Base-by-base conservation (phyloP, 1,140 invertebrate species). In the Schlechtendalia chinensis region DNA sequence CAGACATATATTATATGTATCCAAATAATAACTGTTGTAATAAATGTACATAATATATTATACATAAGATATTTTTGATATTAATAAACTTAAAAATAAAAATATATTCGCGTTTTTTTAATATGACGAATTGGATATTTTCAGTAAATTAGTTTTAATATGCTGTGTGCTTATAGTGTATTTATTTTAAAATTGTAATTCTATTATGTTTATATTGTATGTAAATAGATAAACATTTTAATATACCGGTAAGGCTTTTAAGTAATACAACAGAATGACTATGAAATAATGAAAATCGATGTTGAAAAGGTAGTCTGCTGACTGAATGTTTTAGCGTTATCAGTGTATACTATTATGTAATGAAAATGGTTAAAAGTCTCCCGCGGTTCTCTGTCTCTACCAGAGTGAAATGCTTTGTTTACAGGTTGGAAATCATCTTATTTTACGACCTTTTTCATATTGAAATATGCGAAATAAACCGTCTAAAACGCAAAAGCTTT, bases 401-500 rank as follows among this genome's bases (percentile, higher is more conserved):
- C n/a, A n/a, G n/a, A n/a, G n/a, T n/a, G n/a, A 24, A 69, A 69
- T 8, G 65, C 65, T 69, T 69, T 69, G 39, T 69, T 69, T 69
- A 69, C 65, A 22, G 32, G 24, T 47, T 47, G 65, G n/a, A 32
- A 69, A 47, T 69, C 65, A 12, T 24, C 19, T 45, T 69, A 47
- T 69, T 69, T 45, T 47, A 14, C n/a, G n/a, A 1, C 32, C 39
- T 47, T 69, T 65, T 47, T 47, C 11, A 16, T 69, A 69, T 69
- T 69, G n/a, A 69, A 69, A 69, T 69, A 47, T 47, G 32, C 12
- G 32, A 47, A 67, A 67, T 32, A 67, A 67, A 22, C n/a, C n/a
- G 32, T 39, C 12, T 22, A 47, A 47, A 47, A 69, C 22, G 47
- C 22, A 47, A 69, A 22, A 14, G 39, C 32, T 69, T 69, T 69